These are phyloP conservation scores for Brachyptera putata DNA, from an alignment of 2,888 invertebrate species.

Conservation along the genomic window DNA sequence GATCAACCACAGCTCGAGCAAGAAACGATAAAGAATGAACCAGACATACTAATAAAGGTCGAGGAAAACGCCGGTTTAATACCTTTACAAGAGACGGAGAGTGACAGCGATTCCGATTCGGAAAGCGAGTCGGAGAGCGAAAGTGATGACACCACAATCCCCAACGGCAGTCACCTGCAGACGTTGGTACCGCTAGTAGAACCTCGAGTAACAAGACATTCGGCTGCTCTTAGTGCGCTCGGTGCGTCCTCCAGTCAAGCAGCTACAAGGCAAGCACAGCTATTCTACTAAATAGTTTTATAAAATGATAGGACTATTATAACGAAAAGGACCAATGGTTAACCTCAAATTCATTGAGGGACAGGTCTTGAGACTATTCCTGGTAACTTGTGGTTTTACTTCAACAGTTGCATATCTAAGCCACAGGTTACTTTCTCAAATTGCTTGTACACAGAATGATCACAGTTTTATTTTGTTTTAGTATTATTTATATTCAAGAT, in stretches of 20 bases:
- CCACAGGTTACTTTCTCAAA: no score
- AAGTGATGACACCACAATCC: slow-evolving; percentile 22
- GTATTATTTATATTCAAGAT: no score
- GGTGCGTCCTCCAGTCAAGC: slow-evolving; percentile 18
- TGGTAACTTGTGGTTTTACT: no score
- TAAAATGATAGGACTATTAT: no score
- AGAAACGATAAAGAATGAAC: slow-evolving; percentile 27
- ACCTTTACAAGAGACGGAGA: slow-evolving; percentile 15
- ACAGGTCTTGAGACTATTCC: no score
- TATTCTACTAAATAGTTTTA: no score
- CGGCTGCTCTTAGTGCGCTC: background rate
- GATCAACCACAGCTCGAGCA: background rate
- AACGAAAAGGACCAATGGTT: no score
- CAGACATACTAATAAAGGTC: slow-evolving; percentile 29
- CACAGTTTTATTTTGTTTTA: no score
- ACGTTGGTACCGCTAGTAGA: background rate
- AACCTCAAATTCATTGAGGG: no score
- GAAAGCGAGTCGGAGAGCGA: slow-evolving; percentile 40
- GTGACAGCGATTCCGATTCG: slow-evolving; percentile 37
- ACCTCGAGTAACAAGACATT: background rate
- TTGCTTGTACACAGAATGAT: no score
- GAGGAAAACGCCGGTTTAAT: slow-evolving; percentile 22
- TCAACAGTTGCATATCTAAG: no score
- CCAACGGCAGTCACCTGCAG: background rate
- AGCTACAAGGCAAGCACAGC: slow-evolving; percentile 1